Evolutionary conservation across 2,888 invertebrate species (phyloP), one percentile per base, ranked within the genome.

Genomic region (Caenorhabditis virilis): DNA sequence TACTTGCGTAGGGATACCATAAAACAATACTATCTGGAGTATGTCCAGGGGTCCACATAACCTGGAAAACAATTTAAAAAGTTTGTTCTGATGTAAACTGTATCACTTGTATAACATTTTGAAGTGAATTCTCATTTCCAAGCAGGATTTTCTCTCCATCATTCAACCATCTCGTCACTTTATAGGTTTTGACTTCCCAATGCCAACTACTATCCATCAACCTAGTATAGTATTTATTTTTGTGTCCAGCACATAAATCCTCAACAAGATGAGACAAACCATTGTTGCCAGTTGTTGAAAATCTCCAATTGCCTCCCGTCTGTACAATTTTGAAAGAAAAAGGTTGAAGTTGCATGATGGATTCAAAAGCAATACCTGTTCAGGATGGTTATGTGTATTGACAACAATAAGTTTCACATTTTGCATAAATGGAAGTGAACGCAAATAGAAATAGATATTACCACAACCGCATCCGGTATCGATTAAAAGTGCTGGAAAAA

Each of bases 351-450:
- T n/a, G n/a, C n/a, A n/a, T n/a, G n/a, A n/a, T n/a, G n/a, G n/a
- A n/a, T n/a, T n/a, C n/a, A n/a, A n/a, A n/a, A n/a, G n/a, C n/a
- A n/a, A 22, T 45, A 74, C 74, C 69, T 75, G 75, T 63, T 72
- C 75, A 11, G 72, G 69, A 58, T 75, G 75, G 48, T 75, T 75
- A 58, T 75, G 75, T 33, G 75, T 75, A 51, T 73, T 75, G 38
- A 75, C 67, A 33, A 75, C 75, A 41, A 75, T 66, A 25, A 75
- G 58, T 51, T 61, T 63, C 47, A 57, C 33, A 42, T 69, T 62
- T 27, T 66, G 55, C 53, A 73, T 55, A 41, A 69, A 62, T 15
- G 60, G 59, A 16, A 71, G 39, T 13, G 63, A 57, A 45, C 66
- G 66, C 20, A 73, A 46, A 55, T 68, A 75, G 48, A 69, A 66